Evolutionary conservation across 2,888 invertebrate genomes (phyloP).

Genomic region (Heteromyza rotundicornis): DNA sequence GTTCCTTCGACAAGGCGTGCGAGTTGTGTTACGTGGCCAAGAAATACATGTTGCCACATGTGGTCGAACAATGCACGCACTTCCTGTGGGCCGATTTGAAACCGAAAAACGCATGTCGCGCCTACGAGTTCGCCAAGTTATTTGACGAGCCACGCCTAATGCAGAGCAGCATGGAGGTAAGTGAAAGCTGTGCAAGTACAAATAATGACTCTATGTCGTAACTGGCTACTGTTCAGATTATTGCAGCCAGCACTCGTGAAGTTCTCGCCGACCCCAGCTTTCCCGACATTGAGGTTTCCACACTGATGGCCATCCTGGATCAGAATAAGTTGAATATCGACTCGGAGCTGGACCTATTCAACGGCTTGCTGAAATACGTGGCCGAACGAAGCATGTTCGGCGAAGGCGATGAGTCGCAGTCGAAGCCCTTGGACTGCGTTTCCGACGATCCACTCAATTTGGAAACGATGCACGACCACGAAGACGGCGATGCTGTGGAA

Average conservation of each 20-base stretch:
- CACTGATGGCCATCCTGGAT: slow-evolving; percentile 77
- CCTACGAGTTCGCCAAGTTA: slow-evolving; percentile 84
- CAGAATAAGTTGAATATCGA: slow-evolving; percentile 75
- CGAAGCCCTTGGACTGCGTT: slow-evolving; percentile 14
- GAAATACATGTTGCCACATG: slow-evolving; percentile 84
- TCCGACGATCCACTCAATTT: slow-evolving; percentile 34
- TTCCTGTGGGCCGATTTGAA: slow-evolving; percentile 75
- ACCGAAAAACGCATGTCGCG: slow-evolving; percentile 81
- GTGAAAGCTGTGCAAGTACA: slow-evolving; percentile 3
- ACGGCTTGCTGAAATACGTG: slow-evolving; percentile 74
- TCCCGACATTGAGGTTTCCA: slow-evolving; percentile 77
- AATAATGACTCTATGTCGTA: too few species aligned
- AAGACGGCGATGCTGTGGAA: slow-evolving; percentile 41
- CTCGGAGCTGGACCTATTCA: slow-evolving; percentile 79
- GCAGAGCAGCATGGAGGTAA: slow-evolving; percentile 80
- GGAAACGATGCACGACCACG: slow-evolving; percentile 35
- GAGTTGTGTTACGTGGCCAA: slow-evolving; percentile 88
- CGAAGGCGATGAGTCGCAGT: slow-evolving; percentile 30
- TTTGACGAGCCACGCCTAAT: slow-evolving; percentile 83
- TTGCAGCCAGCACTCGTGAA: slow-evolving; percentile 77
- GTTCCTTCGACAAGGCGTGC: slow-evolving; percentile 85
- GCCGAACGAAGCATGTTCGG: slow-evolving; percentile 64
- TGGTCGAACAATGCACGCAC: slow-evolving; percentile 82
- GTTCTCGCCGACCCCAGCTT: slow-evolving; percentile 78
- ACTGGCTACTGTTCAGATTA: slow-evolving; percentile 66